phyloP scores from a whole-genome alignment of 1,140 invertebrate genomes.

The Fopius arisanus region DNA sequence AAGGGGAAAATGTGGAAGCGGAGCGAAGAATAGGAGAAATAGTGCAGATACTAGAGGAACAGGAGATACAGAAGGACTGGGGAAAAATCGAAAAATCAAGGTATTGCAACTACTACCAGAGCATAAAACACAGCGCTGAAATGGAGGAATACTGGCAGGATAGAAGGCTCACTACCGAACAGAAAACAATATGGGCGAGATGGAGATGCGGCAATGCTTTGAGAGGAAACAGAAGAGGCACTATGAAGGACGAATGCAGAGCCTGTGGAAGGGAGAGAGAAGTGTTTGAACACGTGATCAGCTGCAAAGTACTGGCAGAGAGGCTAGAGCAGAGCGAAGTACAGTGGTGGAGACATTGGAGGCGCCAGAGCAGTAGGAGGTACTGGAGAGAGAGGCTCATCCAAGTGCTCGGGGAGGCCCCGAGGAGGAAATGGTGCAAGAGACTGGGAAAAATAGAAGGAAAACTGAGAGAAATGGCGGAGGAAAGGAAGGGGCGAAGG shows the following conservation, averaged over 20 bases:
- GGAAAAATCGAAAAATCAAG: neutral
- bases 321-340: too few species aligned
- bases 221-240: neutral
- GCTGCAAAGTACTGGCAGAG: too few species aligned
- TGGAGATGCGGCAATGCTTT: neutral
- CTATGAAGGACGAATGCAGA: neutral
- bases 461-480: too few species aligned
- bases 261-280: neutral
- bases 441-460: too few species aligned
- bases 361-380: too few species aligned
- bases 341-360: too few species aligned
- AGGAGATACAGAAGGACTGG: neutral
- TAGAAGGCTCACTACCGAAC: neutral
- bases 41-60: neutral
- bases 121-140: neutral
- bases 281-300: neutral
- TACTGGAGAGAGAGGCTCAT: too few species aligned
- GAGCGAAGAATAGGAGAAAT: neutral
- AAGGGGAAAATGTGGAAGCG: neutral
- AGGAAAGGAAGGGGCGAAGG: too few species aligned
- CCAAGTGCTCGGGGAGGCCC: too few species aligned
- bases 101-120: neutral
- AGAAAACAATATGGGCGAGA: neutral
- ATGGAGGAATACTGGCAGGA: neutral
- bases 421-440: too few species aligned